phyloP scores from a whole-genome alignment of 2,888 invertebrate genomes.

The Drosophila histrio region DNA sequence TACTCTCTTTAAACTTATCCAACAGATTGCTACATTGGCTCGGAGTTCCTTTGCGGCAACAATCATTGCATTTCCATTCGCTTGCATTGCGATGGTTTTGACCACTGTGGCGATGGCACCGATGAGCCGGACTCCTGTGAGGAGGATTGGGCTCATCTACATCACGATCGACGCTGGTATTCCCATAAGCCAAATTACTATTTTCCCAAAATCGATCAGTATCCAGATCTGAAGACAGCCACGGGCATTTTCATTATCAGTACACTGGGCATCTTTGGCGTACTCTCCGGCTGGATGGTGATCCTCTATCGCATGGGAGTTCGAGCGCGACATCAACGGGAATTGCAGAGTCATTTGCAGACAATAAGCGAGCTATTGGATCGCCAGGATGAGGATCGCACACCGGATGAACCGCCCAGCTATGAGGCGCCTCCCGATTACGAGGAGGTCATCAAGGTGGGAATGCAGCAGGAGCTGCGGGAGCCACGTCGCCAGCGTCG shows the following conservation, averaged over 20 bases:
- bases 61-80: constrained; percentile 88
- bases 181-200: constrained; percentile 89
- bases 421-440: constrained; percentile 91
- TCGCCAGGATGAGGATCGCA: constrained; percentile 84
- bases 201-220: constrained; percentile 88
- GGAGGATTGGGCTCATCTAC: constrained; percentile 86
- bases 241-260: constrained; percentile 88
- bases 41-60: constrained; percentile 89
- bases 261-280: constrained; percentile 87
- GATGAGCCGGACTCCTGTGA: constrained; percentile 88
- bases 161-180: constrained; percentile 87
- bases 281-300: constrained; percentile 87
- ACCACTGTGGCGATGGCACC: constrained; percentile 90
- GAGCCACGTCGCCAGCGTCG: constrained; percentile 79
- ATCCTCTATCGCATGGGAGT: constrained; percentile 87
- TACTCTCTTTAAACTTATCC: not conserved
- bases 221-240: constrained; percentile 88
- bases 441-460: constrained; percentile 87
- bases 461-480: constrained; percentile 84
- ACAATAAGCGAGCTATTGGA: constrained; percentile 88
- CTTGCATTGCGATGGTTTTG: constrained; percentile 90
- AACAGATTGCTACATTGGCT: constrained; percentile 88
- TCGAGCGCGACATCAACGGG: constrained; percentile 87
- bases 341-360: constrained; percentile 88
- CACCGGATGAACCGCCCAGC: constrained; percentile 86